Evolutionary conservation across 2,888 invertebrate species (phyloP), one percentile per base, ranked within the genome.

Genomic region (Pollenia amentaria): DNA sequence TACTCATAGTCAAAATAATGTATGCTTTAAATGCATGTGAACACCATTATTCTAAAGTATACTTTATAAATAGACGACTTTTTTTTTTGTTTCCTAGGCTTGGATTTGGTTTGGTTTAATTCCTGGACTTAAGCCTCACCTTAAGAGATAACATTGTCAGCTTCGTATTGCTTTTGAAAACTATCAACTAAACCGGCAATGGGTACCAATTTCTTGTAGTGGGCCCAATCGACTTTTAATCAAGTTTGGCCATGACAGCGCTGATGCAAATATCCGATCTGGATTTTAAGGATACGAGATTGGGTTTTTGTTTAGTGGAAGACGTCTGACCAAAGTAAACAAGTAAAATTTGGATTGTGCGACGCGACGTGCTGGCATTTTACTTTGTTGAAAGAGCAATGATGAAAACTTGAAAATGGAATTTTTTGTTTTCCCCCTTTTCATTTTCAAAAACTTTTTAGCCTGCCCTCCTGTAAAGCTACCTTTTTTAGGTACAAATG

Each of bases 111-210:
- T 91, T n/a, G n/a, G n/a, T n/a, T n/a, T n/a, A n/a, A n/a, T n/a
- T 95, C 94, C 90, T 94, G 94, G 92, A 96, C 96, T 90, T 97
- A 95, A 0, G 94, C 94, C 12, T 97, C 97, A 75, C 98, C 94
- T 89, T 95, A 94, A 0, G 95, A 84, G 8, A 95, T 94, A 57
- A 96, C 94, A 60, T 95, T 97, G 91, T 97, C 97, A 29, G 95
- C 94, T 65, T 96, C 96, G 89, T 97, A 98, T 89, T 97, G 96
- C 92, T 98, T 97, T 93, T 98, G 96, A 94, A 98, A 98, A 87
- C 94, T 95, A 75, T 98, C 98, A 0, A 98, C 98, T 94, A 99
- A 95, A 44, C 97, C 97, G 88, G 97, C 93, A 83, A 96, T 93
- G 0, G 97, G 95, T 53, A 99, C 94, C 29, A 94, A 92, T 55